Conservation (phyloP, 2,888 invertebrate species). For the Noctua comes region DNA sequence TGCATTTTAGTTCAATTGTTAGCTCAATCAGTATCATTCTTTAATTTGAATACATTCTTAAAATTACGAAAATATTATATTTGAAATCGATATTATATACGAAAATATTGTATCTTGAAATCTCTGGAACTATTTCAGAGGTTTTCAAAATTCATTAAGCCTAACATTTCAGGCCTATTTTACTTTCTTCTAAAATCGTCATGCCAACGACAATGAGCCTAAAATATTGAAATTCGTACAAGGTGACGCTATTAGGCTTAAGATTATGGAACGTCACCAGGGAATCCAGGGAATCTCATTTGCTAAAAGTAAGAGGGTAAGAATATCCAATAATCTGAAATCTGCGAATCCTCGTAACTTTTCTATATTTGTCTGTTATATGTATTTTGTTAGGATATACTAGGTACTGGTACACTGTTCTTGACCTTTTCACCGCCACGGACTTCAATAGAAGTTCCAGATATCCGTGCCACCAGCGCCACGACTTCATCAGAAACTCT, state of each 20-base stretch:
- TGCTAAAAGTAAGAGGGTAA: slow-evolving; percentile 47
- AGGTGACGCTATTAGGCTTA: slow-evolving; percentile 37
- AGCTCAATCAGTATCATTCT: no score
- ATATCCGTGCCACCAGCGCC: no score
- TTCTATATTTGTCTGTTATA: not conserved
- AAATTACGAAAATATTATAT: no score
- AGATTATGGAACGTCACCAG: slow-evolving; percentile 30
- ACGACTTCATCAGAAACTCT: no score
- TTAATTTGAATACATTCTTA: no score
- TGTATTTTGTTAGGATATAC: not conserved
- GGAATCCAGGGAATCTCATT: slow-evolving; percentile 51
- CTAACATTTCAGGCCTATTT: not conserved
- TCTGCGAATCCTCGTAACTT: slow-evolving; percentile 37
- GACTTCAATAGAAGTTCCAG: no score
- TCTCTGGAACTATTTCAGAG: not conserved
- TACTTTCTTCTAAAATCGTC: not conserved
- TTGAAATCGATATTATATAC: no score
- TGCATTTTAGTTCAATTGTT: no score
- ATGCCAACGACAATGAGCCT: not conserved
- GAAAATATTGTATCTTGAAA: no score
- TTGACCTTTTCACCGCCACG: no score
- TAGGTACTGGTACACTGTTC: not conserved
- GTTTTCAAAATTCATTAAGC: not conserved
- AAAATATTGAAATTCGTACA: slow-evolving; percentile 28
- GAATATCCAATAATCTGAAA: slow-evolving; percentile 62